phyloP scores from a whole-genome alignment of 2,888 invertebrate genomes.

The Nasonovia ribisnigri region DNA sequence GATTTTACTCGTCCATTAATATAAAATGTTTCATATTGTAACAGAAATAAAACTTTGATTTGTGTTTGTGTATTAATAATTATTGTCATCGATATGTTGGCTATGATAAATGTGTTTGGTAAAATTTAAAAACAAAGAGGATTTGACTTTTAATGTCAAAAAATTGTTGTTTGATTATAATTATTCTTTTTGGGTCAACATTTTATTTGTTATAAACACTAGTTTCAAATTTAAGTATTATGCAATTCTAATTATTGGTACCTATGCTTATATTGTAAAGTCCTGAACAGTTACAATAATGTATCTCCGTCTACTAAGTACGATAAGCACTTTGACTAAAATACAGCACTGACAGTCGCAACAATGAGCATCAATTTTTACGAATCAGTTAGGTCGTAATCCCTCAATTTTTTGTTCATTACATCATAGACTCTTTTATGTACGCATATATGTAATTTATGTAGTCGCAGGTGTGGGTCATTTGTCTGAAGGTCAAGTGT shows the following conservation, averaged over 20 bases:
- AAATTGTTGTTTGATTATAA: not conserved
- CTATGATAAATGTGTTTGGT: not conserved
- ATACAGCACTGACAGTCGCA: not conserved
- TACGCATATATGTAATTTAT: no score
- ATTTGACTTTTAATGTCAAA: not conserved
- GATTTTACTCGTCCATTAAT: not conserved
- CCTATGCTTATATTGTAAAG: not conserved
- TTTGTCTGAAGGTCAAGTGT: no score
- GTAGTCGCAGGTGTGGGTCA: no score
- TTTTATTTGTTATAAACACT: not conserved
- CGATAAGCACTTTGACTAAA: not conserved
- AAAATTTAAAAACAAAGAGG: not conserved
- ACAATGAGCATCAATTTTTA: not conserved
- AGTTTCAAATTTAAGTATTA: not conserved
- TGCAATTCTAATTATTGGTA: not conserved
- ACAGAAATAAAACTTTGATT: not conserved
- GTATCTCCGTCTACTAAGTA: not conserved
- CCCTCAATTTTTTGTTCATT: no score
- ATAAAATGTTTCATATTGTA: not conserved
- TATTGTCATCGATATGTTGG: not conserved
- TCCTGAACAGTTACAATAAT: not conserved
- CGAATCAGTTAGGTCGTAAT: not conserved
- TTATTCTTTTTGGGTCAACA: not conserved
- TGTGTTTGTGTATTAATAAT: not conserved
- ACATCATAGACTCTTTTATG: not conserved